Conservation (phyloP, 2,888 invertebrate species). For the Pammene aurita region DNA sequence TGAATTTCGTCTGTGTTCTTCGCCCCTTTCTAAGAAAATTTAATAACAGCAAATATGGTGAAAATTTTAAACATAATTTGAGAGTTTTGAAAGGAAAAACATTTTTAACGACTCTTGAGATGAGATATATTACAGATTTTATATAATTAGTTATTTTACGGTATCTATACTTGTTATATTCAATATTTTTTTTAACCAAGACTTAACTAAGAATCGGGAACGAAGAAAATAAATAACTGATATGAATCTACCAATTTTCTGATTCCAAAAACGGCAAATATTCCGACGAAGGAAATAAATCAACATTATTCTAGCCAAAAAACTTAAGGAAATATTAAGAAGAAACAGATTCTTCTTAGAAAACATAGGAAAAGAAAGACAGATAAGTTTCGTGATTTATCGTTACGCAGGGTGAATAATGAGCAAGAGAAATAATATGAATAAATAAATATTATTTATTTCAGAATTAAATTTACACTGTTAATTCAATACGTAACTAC, state of each 20-base stretch:
- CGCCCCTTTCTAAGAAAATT: too few species aligned
- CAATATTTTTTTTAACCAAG: too few species aligned
- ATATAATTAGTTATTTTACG: too few species aligned
- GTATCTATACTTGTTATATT: too few species aligned
- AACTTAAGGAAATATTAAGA: constrained; percentile 8
- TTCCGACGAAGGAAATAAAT: constrained; percentile 14
- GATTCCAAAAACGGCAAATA: neutral
- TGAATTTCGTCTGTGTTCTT: too few species aligned
- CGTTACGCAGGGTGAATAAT: constrained; percentile 11
- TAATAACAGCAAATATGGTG: too few species aligned
- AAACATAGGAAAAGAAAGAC: neutral
- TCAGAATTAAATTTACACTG: neutral
- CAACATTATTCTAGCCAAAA: constrained; percentile 9
- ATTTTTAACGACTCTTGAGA: too few species aligned
- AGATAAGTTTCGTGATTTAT: neutral
- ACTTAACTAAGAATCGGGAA: too few species aligned
- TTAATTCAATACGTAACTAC: too few species aligned
- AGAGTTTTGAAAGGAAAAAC: too few species aligned
- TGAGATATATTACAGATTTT: too few species aligned
- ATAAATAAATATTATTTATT: neutral
- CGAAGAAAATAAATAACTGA: neutral
- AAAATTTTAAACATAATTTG: too few species aligned
- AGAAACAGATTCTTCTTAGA: neutral
- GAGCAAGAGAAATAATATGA: neutral
- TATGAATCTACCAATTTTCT: neutral